Base-by-base conservation (phyloP, 2,797 vertebrate genomes). In the Enteromius trimaculatus region DNA sequence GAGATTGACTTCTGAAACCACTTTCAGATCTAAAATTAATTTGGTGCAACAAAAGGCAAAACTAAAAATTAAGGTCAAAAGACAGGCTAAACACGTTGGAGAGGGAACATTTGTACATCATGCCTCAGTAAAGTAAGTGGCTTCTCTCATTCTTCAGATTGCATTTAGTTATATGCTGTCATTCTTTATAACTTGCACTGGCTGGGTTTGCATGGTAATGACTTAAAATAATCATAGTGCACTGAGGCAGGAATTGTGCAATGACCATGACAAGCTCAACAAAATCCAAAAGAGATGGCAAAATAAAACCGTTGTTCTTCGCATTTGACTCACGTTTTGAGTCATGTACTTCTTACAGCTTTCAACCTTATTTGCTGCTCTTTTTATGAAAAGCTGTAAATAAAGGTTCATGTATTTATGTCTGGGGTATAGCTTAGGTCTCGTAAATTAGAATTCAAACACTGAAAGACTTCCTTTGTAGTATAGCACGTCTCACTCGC, bases 211-310 rank as follows among this genome's bases (percentile, higher is more conserved):
- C 42, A 79, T 71, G 77, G 71, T 85, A 86, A 87, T 82, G 85
- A 84, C 71, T 84, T 85, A 44, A 81, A 85, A 86, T 86, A 85
- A 84, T 87, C 70, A 53, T 26, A 77, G 68, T 62, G 80, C 49
- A 75, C 65, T 69, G 77, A n/a, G 65, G 69, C 37, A 51, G 49
- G 71, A 81, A 65, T 58, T 85, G 80, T 83, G 81, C 86, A 77
- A 66, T 82, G 87, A 82, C 83, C 81, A 80, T 87, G 76, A 85
- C 58, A 47, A 79, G 71, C 51, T 75, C 29, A 37, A 58, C n/a
- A 49, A 65, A 68, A 51, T 76, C 34, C 11, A 26, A 65, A 84
- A 60, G n/a, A 71, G 13, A 82, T 77, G 34, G 49, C 69, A 71
- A 14, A 76, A 39, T 31, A 72, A 26, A 74, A 44, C 11, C 82